Conservation (phyloP, 2,797 vertebrate genomes). For the Gambelia wislizenii region DNA sequence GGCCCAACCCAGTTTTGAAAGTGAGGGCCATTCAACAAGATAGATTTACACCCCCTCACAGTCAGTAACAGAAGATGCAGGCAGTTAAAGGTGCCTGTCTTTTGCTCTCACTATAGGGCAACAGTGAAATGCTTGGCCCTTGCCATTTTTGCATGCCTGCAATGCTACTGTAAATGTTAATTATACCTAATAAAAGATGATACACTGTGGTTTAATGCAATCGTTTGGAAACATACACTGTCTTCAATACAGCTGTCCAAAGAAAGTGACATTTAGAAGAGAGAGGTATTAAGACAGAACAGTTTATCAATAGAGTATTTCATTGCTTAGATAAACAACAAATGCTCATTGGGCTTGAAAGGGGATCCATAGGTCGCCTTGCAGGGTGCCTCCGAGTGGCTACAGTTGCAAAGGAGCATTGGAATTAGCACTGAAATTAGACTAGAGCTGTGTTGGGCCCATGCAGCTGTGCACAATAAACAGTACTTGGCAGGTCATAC, state of each 20-base stretch:
- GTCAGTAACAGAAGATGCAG: neutral
- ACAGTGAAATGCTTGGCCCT: neutral
- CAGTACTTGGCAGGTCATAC: neutral
- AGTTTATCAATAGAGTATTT: conserved; percentile 4
- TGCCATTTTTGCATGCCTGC: neutral
- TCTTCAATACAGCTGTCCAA: neutral
- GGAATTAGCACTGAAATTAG: neutral
- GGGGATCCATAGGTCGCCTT: neutral
- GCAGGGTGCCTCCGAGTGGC: neutral
- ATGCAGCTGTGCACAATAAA: conserved; percentile 12
- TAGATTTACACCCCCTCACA: neutral
- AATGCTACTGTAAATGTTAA: neutral
- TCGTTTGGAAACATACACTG: neutral
- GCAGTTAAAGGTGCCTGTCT: neutral
- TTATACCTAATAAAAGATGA: neutral
- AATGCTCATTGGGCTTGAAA: neutral
- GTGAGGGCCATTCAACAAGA: neutral
- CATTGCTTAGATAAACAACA: conserved; percentile 14
- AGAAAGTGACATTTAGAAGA: neutral
- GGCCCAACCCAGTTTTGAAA: neutral
- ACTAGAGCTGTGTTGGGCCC: neutral
- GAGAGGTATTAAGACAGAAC: neutral
- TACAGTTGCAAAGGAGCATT: neutral
- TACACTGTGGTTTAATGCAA: neutral
- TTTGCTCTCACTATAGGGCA: neutral